Percentiles rank a stretch among this genome's conserved stretches.
Evolutionary conservation across 2,888 invertebrate genomes (phyloP).

Genomic region (Drosophila seclusa): DNA sequence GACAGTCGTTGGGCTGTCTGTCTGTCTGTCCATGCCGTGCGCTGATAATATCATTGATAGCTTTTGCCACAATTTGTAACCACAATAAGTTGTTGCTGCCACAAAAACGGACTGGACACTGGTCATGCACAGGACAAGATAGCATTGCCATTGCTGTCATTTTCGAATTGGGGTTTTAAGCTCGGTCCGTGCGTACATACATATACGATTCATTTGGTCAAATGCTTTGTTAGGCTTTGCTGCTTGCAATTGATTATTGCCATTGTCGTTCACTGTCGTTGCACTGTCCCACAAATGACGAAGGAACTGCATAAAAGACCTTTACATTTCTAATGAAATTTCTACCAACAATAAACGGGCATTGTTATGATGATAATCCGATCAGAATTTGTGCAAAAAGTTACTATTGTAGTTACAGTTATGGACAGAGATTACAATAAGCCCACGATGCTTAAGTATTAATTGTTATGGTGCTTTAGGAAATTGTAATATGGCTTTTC

Average conservation of each 20-base stretch:
- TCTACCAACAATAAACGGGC: conserved; percentile 37
- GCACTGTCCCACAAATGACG: conserved; percentile 6
- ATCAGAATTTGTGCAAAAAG: conserved; percentile 1
- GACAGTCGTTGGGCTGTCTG: not conserved
- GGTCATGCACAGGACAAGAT: conserved; percentile 1
- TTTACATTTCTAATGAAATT: conserved; percentile 41
- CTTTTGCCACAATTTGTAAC: conserved; percentile 78
- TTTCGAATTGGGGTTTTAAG: conserved; percentile 42
- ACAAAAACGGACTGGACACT: conserved; percentile 35
- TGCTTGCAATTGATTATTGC: conserved; percentile 43
- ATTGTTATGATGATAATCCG: conserved; percentile 51
- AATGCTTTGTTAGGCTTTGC: conserved; percentile 28
- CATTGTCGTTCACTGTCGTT: conserved; percentile 27
- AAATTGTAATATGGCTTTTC: conserved; percentile 6
- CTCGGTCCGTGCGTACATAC: conserved; percentile 4
- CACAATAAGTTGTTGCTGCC: conserved; percentile 77
- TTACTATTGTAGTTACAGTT: conserved; percentile 27
- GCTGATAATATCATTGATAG: conserved; percentile 79
- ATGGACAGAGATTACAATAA: conserved; percentile 22
- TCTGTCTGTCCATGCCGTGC: conserved; percentile 21
- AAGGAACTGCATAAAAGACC: conserved; percentile 18
- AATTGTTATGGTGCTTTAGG: conserved; percentile 7
- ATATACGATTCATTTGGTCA: conserved; percentile 19
- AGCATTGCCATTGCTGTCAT: conserved; percentile 32
- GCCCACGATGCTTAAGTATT: conserved; percentile 23